Evolutionary conservation across 2,113 vertebrate species (phyloP), one percentile per base, ranked within the genome.

Genomic region (Salvelinus alpinus): DNA sequence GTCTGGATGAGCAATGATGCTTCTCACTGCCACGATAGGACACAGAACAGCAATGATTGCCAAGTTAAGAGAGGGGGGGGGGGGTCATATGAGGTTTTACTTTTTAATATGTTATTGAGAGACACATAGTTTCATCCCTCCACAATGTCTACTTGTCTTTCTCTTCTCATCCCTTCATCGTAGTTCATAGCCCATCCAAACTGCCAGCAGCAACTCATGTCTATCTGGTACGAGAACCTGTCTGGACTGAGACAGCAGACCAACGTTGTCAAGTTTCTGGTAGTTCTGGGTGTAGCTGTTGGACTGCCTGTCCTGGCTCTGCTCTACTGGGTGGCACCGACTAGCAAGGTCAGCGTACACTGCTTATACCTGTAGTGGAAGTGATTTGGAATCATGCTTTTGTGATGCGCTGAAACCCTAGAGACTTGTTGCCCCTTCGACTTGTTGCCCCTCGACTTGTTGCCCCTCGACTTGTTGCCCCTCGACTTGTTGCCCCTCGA

Each of bases 131-230:
- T 38, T 38, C 14, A 51, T 51, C 48, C 48, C 54, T 60, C 25
- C 22, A 18, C 24, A 38, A 59, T 31, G 5, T 67, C 18, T 44
- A 34, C 6, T 47, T 20, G 22, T 74, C 27, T 31, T 72, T 54
- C 3, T 31, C 9, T 59, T 47, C 72, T 64, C 25, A 71, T 73
- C 64, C 64, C 48, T 86, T 78, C 81, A 8, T 78, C 64, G 71
- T 78, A 98, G 97, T 99, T 99, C 86, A 96, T 99, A 79, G 97
- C 97, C 54, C 97, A 99, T 88, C 97, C 97, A 38, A 98, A 98
- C 90, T 99, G 97, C 86, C 97, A 99, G 57, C 97, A 99, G 78
- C 96, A 97, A 3, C 97, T 99, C 59, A 95, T 97, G 1, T 97
- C 96, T 62, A 98, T 98, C 78, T 99, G 97, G 97, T 99, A 99